Evolutionary conservation across 2,888 invertebrate species (phyloP).

Genomic region (Plemyria rubiginata): DNA sequence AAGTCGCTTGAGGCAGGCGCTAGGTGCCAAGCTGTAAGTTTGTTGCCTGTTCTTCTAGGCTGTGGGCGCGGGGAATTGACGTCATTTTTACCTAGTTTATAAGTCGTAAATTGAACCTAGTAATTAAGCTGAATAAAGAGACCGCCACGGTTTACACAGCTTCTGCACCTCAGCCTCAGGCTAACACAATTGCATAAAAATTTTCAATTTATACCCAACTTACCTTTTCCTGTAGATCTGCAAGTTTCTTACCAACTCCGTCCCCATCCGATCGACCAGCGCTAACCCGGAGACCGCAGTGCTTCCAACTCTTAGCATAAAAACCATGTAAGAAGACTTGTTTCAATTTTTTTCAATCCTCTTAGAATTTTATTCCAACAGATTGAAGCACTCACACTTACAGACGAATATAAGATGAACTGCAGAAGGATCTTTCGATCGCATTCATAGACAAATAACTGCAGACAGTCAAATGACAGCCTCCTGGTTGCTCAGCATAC

Average conservation of each 20-base stretch:
- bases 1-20: too few relatives aligned
- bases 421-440: background rate
- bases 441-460: background rate
- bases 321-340: background rate
- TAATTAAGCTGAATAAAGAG: too few relatives aligned
- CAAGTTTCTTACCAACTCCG: background rate
- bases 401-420: background rate
- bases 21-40: too few relatives aligned
- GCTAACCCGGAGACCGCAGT: background rate
- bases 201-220: too few relatives aligned
- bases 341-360: background rate
- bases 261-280: background rate
- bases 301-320: background rate
- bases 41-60: too few relatives aligned
- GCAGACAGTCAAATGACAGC: background rate
- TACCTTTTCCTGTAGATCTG: background rate
- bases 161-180: too few relatives aligned
- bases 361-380: background rate
- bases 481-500: too few relatives aligned
- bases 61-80: too few relatives aligned
- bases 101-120: too few relatives aligned
- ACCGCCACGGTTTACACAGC: too few relatives aligned
- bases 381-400: background rate
- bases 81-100: too few relatives aligned
- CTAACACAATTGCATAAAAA: background rate